Conservation (phyloP, 2,888 invertebrate species). For the Dascillus cervinus region DNA sequence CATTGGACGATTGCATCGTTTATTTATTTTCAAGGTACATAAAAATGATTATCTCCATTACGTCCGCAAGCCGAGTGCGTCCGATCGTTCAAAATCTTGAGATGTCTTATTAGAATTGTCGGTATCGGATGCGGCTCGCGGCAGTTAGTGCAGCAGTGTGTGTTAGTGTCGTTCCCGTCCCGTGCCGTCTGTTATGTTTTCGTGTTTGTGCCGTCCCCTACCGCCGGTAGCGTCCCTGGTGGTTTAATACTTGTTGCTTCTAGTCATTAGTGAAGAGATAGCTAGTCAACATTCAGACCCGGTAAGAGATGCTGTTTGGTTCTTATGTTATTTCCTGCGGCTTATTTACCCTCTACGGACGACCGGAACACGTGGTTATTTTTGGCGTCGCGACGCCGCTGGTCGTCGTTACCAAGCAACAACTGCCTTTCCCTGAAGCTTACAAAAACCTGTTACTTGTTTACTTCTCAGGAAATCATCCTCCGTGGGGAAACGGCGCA, state of each 20-base stretch:
- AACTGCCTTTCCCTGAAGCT: constrained; percentile 6
- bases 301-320: constrained; percentile 6
- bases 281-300: constrained; percentile 6
- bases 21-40: too few species aligned
- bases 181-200: constrained; percentile 11
- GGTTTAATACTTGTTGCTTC: constrained; percentile 12
- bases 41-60: too few species aligned
- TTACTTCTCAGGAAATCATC: constrained; percentile 1
- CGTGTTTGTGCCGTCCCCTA: constrained; percentile 14
- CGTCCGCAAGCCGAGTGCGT: constrained; percentile 6
- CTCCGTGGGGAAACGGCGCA: not conserved
- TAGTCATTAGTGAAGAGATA: constrained; percentile 10
- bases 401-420: constrained; percentile 10
- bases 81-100: constrained; percentile 11
- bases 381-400: constrained; percentile 12
- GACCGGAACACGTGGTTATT: constrained; percentile 10
- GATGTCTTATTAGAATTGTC: constrained; percentile 10
- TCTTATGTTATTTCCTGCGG: constrained; percentile 2
- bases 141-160: constrained; percentile 6
- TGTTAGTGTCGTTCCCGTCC: constrained; percentile 9
- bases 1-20: too few species aligned
- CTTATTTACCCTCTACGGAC: constrained; percentile 1
- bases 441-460: constrained; percentile 11
- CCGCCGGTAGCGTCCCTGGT: constrained; percentile 1
- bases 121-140: constrained; percentile 6